Conservation (phyloP, 2,797 vertebrate species). For the Cetoscarus ocellatus region DNA sequence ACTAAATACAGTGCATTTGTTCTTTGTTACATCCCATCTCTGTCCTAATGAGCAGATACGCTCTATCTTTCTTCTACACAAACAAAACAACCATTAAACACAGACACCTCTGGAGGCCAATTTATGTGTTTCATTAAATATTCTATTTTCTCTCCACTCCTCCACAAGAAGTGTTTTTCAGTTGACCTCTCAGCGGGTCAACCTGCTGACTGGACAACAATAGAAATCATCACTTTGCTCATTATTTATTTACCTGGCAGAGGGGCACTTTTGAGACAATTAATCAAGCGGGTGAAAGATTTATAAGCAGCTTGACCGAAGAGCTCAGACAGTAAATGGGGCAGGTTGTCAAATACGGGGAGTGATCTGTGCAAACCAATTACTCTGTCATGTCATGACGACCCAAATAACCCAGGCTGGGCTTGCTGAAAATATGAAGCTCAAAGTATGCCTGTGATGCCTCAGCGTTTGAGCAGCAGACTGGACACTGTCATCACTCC, state of each 20-base stretch:
- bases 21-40: no score
- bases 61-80: background rate
- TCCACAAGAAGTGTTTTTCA: slow-evolving; percentile 42
- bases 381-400: slow-evolving; percentile 76
- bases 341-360: slow-evolving; percentile 74
- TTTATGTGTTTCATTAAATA: slow-evolving; percentile 53
- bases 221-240: slow-evolving; percentile 77
- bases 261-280: slow-evolving; percentile 80
- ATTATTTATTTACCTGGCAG: slow-evolving; percentile 83
- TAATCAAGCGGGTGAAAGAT: slow-evolving; percentile 82
- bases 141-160: slow-evolving; percentile 42
- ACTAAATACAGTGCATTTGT: no score
- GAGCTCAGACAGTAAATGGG: slow-evolving; percentile 76
- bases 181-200: slow-evolving; percentile 65
- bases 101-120: slow-evolving; percentile 35
- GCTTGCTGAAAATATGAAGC: slow-evolving; percentile 65
- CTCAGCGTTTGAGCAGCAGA: slow-evolving; percentile 42
- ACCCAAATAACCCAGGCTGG: slow-evolving; percentile 70
- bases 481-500: slow-evolving; percentile 52
- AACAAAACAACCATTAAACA: slow-evolving; percentile 19
- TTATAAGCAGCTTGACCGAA: slow-evolving; percentile 79
- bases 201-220: slow-evolving; percentile 73
- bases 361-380: slow-evolving; percentile 78
- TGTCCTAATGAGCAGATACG: background rate
- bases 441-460: slow-evolving; percentile 55